These are phyloP conservation scores for Brachyrhaphis roseni DNA, from an alignment of 2,797 vertebrate genomes.

Conservation along the genomic window DNA sequence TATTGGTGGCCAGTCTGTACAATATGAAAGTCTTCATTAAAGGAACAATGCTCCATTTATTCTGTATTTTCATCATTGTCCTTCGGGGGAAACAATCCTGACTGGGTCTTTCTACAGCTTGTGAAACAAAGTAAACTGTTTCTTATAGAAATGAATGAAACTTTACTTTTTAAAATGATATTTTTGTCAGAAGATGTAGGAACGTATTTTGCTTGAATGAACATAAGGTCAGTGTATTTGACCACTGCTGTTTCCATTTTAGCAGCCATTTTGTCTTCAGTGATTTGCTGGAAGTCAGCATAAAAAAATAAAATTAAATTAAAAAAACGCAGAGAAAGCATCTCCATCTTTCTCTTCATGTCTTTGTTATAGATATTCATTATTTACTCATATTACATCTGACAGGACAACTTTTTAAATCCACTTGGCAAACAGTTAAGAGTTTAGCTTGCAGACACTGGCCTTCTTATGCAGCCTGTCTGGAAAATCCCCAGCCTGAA, in stretches of 20 bases:
- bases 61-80: constrained; percentile 7
- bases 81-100: constrained; percentile 1
- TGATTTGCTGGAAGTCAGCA: neutral
- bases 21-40: constrained; percentile 18
- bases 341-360: neutral
- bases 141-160: constrained; percentile 13
- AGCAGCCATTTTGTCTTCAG: neutral
- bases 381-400: neutral
- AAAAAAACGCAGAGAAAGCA: neutral
- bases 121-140: neutral
- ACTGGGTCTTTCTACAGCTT: constrained; percentile 9
- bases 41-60: constrained; percentile 18
- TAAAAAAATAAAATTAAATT: no score
- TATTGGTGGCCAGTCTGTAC: constrained; percentile 26
- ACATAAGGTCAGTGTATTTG: neutral
- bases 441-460: neutral
- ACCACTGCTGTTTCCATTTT: constrained; percentile 8
- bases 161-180: constrained; percentile 3
- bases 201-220: neutral
- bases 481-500: neutral
- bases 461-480: neutral
- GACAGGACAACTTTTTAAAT: neutral
- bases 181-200: constrained; percentile 9
- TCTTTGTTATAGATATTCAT: neutral
- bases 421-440: neutral